A percentile compares a stretch with the other conserved stretches of the same genome.
These are phyloP conservation scores for Acleris literana DNA, from an alignment of 2,888 invertebrate genomes.

Conservation along the genomic window DNA sequence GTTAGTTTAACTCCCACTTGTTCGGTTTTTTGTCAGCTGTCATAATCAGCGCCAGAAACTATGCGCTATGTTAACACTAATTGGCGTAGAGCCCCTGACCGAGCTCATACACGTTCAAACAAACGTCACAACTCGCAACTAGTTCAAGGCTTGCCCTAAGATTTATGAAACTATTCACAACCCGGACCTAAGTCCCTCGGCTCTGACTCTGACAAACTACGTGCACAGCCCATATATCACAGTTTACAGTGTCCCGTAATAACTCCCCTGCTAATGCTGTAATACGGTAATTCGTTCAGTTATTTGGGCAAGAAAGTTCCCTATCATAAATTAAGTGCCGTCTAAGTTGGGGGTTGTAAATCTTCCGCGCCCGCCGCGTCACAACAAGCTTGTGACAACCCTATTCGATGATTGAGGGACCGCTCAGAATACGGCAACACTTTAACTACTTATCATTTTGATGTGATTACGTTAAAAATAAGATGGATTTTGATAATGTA, in stretches of 20 bases:
- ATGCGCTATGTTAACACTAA: too few species aligned
- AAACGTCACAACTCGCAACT: too few species aligned
- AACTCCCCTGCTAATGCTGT: constrained; percentile 18
- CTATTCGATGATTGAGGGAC: constrained; percentile 23
- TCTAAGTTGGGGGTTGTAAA: constrained; percentile 35
- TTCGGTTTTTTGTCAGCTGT: too few species aligned
- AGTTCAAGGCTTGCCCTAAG: too few species aligned
- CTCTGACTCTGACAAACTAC: constrained; percentile 17
- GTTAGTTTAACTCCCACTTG: too few species aligned
- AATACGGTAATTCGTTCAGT: constrained; percentile 30
- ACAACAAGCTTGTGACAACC: constrained; percentile 16
- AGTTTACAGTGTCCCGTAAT: constrained; percentile 23
- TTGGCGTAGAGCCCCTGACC: too few species aligned
- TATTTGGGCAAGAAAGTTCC: constrained; percentile 34
- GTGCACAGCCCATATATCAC: constrained; percentile 17
- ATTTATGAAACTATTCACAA: neutral
- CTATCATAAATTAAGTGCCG: constrained; percentile 37
- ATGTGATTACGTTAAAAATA: neutral
- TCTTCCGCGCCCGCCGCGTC: constrained; percentile 25
- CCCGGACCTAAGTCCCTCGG: constrained; percentile 1
- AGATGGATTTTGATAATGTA: neutral
- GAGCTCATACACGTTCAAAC: too few species aligned
- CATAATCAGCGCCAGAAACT: too few species aligned
- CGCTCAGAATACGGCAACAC: constrained; percentile 1
- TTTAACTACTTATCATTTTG: neutral